Percentiles rank a stretch among this genome's conserved stretches.
Conservation (phyloP, 2,113 vertebrate genomes). For the Zootoca vivipara region DNA sequence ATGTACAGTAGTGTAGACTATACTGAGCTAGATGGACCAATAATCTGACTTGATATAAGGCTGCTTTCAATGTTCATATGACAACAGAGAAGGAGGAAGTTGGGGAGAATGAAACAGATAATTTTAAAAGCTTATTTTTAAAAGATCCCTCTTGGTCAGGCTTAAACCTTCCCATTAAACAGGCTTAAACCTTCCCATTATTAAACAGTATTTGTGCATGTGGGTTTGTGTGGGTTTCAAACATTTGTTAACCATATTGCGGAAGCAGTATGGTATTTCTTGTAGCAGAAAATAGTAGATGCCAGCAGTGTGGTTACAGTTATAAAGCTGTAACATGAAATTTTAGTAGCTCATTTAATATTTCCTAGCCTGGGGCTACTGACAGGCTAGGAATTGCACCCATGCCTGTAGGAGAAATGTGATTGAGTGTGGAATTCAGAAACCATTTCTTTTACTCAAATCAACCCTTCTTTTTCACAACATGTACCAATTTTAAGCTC, state of each 20-base stretch:
- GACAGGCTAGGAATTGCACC: conserved; percentile 46
- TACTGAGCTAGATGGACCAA: too few species aligned
- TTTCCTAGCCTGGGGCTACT: conserved; percentile 56
- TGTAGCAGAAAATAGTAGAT: conserved; percentile 51
- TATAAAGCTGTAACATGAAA: conserved; percentile 63
- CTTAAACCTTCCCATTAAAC: conserved; percentile 21
- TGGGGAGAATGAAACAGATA: neutral
- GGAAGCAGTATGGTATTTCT: conserved; percentile 34
- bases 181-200: neutral
- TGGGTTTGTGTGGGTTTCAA: conserved; percentile 17
- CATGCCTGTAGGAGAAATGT: conserved; percentile 38
- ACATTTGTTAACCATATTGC: conserved; percentile 60
- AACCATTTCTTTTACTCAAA: conserved; percentile 7
- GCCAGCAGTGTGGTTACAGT: conserved; percentile 41
- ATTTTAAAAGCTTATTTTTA: too few species aligned
- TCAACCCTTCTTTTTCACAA: conserved; percentile 37
- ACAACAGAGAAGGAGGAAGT: neutral
- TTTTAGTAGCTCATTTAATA: conserved; percentile 65
- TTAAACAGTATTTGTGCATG: conserved; percentile 7
- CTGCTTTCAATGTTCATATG: neutral
- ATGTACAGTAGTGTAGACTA: too few species aligned
- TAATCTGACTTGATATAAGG: too few species aligned
- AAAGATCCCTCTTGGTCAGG: conserved; percentile 2
- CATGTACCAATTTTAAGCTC: conserved; percentile 49
- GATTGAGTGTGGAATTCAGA: conserved; percentile 47